A percentile compares a stretch with the other conserved stretches of the same genome.
These are phyloP conservation scores for Sebastes hubbsi DNA, from an alignment of 2,797 vertebrate species.

Conservation along the genomic window DNA sequence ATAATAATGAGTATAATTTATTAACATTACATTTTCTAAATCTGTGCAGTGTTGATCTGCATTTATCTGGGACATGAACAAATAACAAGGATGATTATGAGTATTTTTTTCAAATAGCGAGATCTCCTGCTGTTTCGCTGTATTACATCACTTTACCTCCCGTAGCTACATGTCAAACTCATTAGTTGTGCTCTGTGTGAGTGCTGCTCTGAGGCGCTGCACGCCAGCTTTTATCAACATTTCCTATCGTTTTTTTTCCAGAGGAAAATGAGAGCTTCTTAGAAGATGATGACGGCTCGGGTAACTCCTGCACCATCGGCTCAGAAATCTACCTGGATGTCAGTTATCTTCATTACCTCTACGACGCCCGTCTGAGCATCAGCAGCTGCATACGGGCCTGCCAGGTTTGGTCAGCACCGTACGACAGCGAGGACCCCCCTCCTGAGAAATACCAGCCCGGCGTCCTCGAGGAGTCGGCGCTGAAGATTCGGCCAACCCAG, in stretches of 20 bases:
- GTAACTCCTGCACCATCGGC: constrained; percentile 89
- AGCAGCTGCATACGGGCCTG: constrained; percentile 88
- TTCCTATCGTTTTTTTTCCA: constrained; percentile 54
- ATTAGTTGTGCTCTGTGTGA: constrained; percentile 61
- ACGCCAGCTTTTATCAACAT: constrained; percentile 23
- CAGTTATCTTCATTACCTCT: constrained; percentile 96
- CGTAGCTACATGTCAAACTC: constrained; percentile 53
- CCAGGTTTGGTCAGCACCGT: constrained; percentile 91
- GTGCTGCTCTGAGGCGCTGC: neutral
- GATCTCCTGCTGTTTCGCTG: constrained; percentile 43
- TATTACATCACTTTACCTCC: constrained; percentile 57
- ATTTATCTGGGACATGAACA: constrained; percentile 35
- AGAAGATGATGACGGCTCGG: constrained; percentile 62
- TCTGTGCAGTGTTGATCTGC: constrained; percentile 27
- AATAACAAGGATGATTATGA: constrained; percentile 17
- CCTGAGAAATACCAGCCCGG: constrained; percentile 86
- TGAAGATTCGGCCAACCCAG: constrained; percentile 41
- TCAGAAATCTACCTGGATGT: constrained; percentile 90
- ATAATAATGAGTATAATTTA: neutral
- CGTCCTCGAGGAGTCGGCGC: constrained; percentile 77
- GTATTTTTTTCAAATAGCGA: constrained; percentile 31
- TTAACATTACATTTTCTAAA: neutral
- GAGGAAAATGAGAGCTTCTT: constrained; percentile 60
- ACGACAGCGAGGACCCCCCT: constrained; percentile 90
- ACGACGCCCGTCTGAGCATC: constrained; percentile 89